A percentile compares a stretch with the other conserved stretches of the same genome.
phyloP scores from a whole-genome alignment of 2,113 vertebrate genomes.

The Atlantisia rogersi region DNA sequence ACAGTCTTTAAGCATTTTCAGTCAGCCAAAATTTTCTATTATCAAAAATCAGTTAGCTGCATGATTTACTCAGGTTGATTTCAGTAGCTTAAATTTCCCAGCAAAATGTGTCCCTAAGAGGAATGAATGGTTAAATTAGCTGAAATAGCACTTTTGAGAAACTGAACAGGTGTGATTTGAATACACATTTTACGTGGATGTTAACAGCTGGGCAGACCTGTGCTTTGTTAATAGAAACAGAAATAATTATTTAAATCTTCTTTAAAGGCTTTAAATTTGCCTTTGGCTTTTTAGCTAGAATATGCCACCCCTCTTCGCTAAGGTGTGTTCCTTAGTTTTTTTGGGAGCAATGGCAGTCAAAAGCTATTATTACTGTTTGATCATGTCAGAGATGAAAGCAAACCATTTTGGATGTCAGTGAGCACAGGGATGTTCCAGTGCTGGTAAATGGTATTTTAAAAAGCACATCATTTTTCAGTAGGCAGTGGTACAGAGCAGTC shows the following conservation, averaged over 20 bases:
- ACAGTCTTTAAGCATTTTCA: slow-evolving; percentile 73
- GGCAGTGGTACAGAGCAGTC: neutral
- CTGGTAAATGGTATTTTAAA: neutral
- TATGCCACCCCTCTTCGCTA: neutral
- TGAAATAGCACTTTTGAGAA: slow-evolving; percentile 80
- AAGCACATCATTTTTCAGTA: neutral
- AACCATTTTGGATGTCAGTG: neutral
- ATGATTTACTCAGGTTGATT: slow-evolving; percentile 78
- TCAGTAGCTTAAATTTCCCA: slow-evolving; percentile 75
- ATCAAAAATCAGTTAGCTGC: slow-evolving; percentile 81
- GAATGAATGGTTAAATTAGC: slow-evolving; percentile 81
- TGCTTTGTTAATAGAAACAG: slow-evolving; percentile 28
- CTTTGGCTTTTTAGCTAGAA: neutral
- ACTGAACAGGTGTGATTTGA: slow-evolving; percentile 79
- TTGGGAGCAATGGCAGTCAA: neutral
- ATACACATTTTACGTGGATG: slow-evolving; percentile 72
- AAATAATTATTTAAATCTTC: neutral
- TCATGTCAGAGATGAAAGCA: neutral
- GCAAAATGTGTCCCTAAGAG: slow-evolving; percentile 78
- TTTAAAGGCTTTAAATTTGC: neutral
- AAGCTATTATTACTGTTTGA: neutral
- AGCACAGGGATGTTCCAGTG: neutral
- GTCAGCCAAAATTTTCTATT: slow-evolving; percentile 81
- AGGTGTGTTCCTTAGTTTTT: neutral
- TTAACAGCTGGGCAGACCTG: slow-evolving; percentile 46